Evolutionary conservation across 2,888 invertebrate species (phyloP), one percentile per base, ranked within the genome.

Genomic region (Linhomoeus sp.): DNA sequence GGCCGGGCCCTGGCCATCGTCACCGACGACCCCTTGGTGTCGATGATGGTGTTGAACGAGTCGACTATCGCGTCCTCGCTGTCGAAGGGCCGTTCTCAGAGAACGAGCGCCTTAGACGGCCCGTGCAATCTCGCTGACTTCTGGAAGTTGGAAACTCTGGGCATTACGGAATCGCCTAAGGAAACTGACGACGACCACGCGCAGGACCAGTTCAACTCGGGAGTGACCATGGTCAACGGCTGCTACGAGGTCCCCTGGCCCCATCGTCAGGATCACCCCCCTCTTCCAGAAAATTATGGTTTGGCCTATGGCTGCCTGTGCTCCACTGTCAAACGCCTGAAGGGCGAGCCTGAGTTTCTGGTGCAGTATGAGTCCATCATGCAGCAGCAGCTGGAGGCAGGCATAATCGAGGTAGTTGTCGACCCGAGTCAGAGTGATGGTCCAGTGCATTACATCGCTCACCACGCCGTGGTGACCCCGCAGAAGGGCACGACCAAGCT

Each of bases 401-500:
- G 41, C 7, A 50, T 50, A 37, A 46, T 52, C 40, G 51, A 50
- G 38, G 39, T 45, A 24, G 47, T 45, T 7, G 45, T 36, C 23
- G 42, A 44, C 29, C 35, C 24, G 23, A 19, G 19, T 14, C 22
- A n/a, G 2, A 23, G 45, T 23, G 29, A 45, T 19, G 15, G 15
- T 1, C 20, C 26, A 26, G 36, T 25, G 1, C 47, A 50, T 26
- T 51, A 47, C 40, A 49, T 51, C 17, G 53, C 54, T 1, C 50
- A 51, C 38, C 50, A 50, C 14, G 25, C 35, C 5, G 52, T 55
- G 15, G 35, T 46, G 3, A 52, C 50, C 15, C 43, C 45, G 15
- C 37, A 43, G 3, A 49, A 49, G 15, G 22, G 22, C 2, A 52
- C 51, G 14, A 51, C 51, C 1, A 52, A 51, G 35, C 1, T 47